Conservation (phyloP, 2,113 vertebrate genomes). For the Cyanocitta stelleri region DNA sequence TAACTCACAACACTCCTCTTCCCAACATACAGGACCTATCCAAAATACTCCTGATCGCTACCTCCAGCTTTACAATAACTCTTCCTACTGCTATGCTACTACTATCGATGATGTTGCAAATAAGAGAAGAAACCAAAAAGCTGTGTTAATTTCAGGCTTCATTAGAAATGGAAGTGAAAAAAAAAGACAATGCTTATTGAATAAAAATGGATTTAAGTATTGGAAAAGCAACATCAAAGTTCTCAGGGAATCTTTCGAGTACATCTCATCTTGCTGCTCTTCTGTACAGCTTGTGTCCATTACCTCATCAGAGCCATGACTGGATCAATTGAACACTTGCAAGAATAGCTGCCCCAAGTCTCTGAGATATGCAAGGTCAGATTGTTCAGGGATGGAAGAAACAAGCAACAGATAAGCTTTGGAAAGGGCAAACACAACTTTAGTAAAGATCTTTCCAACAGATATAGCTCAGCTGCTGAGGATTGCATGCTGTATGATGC, state of each 20-base stretch:
- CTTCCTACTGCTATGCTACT: neutral
- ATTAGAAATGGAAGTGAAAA: neutral
- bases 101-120: neutral
- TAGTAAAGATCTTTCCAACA: neutral
- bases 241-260: neutral
- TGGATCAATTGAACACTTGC: neutral
- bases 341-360: neutral
- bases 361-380: neutral
- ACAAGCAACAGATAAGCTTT: neutral
- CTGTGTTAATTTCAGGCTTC: slow-evolving; percentile 14
- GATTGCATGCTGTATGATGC: neutral
- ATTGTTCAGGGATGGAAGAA: neutral
- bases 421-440: neutral
- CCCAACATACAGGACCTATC: neutral
- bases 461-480: neutral
- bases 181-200: neutral
- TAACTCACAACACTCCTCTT: neutral
- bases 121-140: neutral
- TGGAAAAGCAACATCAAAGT: neutral
- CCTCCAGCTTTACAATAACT: neutral
- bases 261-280: neutral
- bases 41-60: neutral
- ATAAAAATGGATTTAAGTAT: neutral
- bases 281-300: neutral
- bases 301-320: neutral